Conservation (phyloP, 2,797 vertebrate species). For the Cyprinella venusta region DNA sequence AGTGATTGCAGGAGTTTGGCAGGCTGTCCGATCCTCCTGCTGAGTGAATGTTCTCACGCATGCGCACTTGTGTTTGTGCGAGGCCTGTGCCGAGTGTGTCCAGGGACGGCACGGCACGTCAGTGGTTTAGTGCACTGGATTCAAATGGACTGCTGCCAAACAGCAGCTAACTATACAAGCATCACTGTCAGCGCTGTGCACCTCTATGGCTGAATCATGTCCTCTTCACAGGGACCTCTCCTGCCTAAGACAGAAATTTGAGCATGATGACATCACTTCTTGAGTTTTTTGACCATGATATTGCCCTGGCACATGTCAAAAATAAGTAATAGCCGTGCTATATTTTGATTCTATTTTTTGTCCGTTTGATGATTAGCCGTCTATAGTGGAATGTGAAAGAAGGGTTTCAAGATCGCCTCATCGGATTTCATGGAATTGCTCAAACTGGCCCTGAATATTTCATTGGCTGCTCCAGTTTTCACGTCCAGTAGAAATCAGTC, state of each 20-base stretch:
- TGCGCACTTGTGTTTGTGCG: not conserved
- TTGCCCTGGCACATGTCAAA: too few relatives aligned
- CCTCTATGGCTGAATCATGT: not conserved
- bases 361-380: not conserved
- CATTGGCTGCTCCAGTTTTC: slow-evolving; percentile 19
- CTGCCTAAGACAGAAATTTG: not conserved
- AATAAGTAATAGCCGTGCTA: not conserved
- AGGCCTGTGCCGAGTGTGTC: slow-evolving; percentile 1
- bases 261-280: not conserved
- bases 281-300: not conserved
- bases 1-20: slow-evolving; percentile 28
- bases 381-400: not conserved
- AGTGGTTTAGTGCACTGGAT: slow-evolving; percentile 12
- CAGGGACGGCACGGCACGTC: slow-evolving; percentile 6
- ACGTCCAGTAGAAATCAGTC: slow-evolving; percentile 20
- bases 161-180: slow-evolving; percentile 22
- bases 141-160: slow-evolving; percentile 31
- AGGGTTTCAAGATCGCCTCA: not conserved
- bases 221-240: not conserved
- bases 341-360: not conserved
- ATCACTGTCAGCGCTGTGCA: slow-evolving; percentile 26
- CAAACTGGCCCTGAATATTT: slow-evolving; percentile 15
- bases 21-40: not conserved
- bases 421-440: slow-evolving; percentile 8
- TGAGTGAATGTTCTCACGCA: not conserved